Conservation (phyloP, 1,140 invertebrate species). For the Micrasema minimum region DNA sequence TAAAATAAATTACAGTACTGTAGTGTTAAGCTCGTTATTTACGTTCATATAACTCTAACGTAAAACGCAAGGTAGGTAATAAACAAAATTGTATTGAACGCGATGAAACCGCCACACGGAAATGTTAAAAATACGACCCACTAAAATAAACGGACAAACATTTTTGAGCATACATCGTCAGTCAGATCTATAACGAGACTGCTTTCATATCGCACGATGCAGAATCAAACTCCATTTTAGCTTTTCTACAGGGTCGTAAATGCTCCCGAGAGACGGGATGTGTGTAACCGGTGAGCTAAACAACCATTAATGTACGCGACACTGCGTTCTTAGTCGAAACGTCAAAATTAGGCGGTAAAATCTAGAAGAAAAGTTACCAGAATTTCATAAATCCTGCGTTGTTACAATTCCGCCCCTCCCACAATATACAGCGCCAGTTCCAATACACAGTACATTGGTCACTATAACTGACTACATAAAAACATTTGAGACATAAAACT, state of each 20-base stretch:
- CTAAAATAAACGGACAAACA: conserved; percentile 14
- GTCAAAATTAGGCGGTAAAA: conserved; percentile 28
- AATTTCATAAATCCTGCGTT: conserved; percentile 19
- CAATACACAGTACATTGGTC: conserved; percentile 1
- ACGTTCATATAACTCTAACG: conserved; percentile 2
- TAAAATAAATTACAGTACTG: conserved; percentile 1
- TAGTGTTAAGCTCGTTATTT: conserved; percentile 7
- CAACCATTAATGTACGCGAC: conserved; percentile 14
- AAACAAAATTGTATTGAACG: conserved; percentile 19
- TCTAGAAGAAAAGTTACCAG: conserved; percentile 2
- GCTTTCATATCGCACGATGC: conserved; percentile 26
- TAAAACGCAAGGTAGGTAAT: conserved; percentile 22
- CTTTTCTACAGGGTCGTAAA: conserved; percentile 8
- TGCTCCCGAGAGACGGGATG: background rate
- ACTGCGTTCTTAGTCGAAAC: background rate
- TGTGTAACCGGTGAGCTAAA: background rate
- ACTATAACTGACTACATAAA: conserved; percentile 16
- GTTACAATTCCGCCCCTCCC: conserved; percentile 18
- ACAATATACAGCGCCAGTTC: background rate
- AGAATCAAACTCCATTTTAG: conserved; percentile 24
- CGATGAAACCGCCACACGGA: conserved; percentile 21
- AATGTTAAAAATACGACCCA: conserved; percentile 17
- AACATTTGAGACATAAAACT: conserved; percentile 33
- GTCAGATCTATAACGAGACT: conserved; percentile 20
- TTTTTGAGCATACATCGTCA: conserved; percentile 13